Percentiles rank a stretch among this genome's conserved stretches.
phyloP scores from a whole-genome alignment of 2,113 vertebrate species.

The Paracanthobrama guichenoti region DNA sequence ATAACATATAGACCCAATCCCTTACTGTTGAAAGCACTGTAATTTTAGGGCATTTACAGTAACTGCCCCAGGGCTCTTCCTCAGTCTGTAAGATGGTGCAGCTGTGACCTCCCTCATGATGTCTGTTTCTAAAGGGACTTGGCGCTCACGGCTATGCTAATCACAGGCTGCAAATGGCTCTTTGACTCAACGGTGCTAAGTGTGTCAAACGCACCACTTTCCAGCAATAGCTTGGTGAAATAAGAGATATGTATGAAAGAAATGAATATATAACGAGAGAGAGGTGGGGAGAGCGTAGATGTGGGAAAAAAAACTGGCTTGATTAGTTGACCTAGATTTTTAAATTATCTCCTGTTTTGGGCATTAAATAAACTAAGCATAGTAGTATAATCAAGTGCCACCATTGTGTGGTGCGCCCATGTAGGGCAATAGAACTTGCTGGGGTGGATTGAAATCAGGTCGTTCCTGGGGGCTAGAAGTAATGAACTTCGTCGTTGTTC shows the following conservation, averaged over 20 bases:
- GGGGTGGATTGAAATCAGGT: constrained; percentile 64
- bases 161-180: constrained; percentile 13
- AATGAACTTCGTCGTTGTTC: constrained; percentile 59
- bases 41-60: constrained; percentile 32
- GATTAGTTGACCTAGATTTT: constrained; percentile 69
- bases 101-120: constrained; percentile 34
- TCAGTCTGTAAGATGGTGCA: constrained; percentile 28
- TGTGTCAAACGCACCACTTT: constrained; percentile 46
- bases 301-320: constrained; percentile 24
- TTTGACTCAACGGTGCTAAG: constrained; percentile 37
- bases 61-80: not conserved
- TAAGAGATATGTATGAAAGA: constrained; percentile 44
- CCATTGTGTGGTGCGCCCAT: constrained; percentile 61
- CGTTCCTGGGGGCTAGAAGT: constrained; percentile 58
- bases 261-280: constrained; percentile 61
- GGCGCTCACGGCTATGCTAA: constrained; percentile 37
- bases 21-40: not conserved
- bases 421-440: constrained; percentile 66
- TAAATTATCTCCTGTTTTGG: constrained; percentile 68
- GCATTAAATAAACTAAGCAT: constrained; percentile 67
- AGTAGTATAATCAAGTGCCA: constrained; percentile 65
- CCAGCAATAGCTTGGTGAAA: constrained; percentile 13
- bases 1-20: constrained; percentile 16
- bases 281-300: constrained; percentile 41
- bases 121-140: constrained; percentile 31